Conservation (phyloP, 2,888 invertebrate species). For the Pharmacophagus antenor region DNA sequence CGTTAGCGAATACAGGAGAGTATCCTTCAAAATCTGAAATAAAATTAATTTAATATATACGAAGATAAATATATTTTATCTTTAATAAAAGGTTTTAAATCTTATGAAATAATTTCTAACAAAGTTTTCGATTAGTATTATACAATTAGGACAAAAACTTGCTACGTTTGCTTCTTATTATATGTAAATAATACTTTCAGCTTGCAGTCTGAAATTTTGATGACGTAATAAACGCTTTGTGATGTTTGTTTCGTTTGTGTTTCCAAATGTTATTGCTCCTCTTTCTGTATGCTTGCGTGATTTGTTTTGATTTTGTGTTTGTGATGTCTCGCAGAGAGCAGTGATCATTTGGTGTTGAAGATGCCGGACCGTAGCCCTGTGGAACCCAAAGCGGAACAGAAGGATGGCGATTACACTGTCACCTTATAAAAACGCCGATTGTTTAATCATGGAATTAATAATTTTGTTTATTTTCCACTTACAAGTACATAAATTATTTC, state of each 20-base stretch:
- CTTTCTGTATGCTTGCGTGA: slow-evolving; percentile 44
- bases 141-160: background rate
- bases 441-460: background rate
- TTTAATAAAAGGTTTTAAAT: too few species aligned
- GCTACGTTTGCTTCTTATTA: background rate
- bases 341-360: slow-evolving; percentile 65
- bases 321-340: slow-evolving; percentile 72
- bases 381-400: slow-evolving; percentile 51
- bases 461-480: background rate
- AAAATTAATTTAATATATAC: background rate
- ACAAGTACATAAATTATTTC: background rate
- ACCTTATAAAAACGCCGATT: slow-evolving; percentile 51
- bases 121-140: background rate
- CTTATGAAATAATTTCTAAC: too few species aligned
- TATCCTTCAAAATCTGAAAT: background rate
- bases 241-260: background rate
- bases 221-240: background rate
- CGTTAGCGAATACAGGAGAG: slow-evolving; percentile 3
- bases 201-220: background rate
- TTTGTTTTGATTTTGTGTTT: slow-evolving; percentile 50
- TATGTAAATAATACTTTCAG: background rate
- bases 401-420: slow-evolving; percentile 71
- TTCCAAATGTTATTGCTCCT: background rate
- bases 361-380: slow-evolving; percentile 56
- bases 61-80: too few species aligned